phyloP scores from a whole-genome alignment of 2,888 invertebrate genomes.

The Eremobia ochroleuca region DNA sequence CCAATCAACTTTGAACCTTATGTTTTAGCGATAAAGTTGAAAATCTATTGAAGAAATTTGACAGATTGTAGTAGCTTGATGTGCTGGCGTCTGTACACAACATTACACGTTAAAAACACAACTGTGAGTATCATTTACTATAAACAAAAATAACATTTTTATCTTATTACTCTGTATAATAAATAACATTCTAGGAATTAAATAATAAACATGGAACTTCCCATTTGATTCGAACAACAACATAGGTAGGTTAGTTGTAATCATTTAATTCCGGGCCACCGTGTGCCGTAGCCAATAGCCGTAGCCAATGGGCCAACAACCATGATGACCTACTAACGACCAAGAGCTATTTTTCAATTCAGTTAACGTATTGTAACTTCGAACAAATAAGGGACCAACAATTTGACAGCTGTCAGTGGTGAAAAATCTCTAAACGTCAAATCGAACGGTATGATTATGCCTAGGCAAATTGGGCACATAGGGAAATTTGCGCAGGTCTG shows the following conservation, averaged over 20 bases:
- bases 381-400: neutral
- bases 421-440: neutral
- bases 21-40: no score
- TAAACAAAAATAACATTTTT: slow-evolving; percentile 43
- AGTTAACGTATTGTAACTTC: slow-evolving; percentile 1
- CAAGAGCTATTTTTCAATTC: slow-evolving; percentile 41
- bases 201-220: slow-evolving; percentile 34
- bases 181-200: slow-evolving; percentile 34
- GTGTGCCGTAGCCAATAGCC: neutral
- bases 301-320: slow-evolving; percentile 11
- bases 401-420: slow-evolving; percentile 25
- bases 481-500: neutral
- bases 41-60: no score
- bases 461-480: neutral
- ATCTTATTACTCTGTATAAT: slow-evolving; percentile 13
- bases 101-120: slow-evolving; percentile 8
- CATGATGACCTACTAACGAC: slow-evolving; percentile 17
- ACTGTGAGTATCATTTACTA: neutral
- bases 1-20: no score
- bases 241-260: slow-evolving; percentile 25
- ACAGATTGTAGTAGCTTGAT: no score
- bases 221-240: neutral
- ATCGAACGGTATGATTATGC: neutral
- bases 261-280: slow-evolving; percentile 19
- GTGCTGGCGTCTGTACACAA: no score